phyloP scores from a whole-genome alignment of 2,113 vertebrate genomes.

The Neodontobutis hainanensis region DNA sequence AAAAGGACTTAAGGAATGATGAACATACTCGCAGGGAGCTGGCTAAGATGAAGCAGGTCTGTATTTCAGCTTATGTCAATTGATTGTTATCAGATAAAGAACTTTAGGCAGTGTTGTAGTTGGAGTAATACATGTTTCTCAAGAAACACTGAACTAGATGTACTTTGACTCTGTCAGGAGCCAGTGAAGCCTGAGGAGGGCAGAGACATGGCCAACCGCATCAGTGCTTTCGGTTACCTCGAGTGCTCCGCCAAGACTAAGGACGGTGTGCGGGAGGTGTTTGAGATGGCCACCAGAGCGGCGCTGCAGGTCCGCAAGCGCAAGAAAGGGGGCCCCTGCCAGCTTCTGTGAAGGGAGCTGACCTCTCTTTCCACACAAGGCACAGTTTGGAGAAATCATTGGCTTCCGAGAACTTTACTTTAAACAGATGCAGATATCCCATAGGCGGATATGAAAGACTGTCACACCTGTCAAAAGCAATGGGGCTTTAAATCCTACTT shows the following conservation, averaged over 20 bases:
- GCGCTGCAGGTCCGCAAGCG: constrained; percentile 96
- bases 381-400: constrained; percentile 58
- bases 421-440: constrained; percentile 54
- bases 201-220: constrained; percentile 96
- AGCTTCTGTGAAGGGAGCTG: constrained; percentile 83
- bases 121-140: too few species aligned
- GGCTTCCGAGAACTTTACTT: constrained; percentile 71
- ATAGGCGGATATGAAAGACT: constrained; percentile 67
- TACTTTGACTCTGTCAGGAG: constrained; percentile 82
- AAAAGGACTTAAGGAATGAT: constrained; percentile 95
- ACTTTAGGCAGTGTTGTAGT: too few species aligned
- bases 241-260: too few species aligned
- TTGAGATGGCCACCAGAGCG: too few species aligned
- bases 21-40: constrained; percentile 94
- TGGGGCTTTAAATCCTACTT: constrained; percentile 33
- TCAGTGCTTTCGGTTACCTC: constrained; percentile 95
- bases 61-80: not conserved
- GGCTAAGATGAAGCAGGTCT: constrained; percentile 97
- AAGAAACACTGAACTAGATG: not conserved
- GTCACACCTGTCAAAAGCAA: constrained; percentile 65
- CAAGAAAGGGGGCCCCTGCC: constrained; percentile 87
- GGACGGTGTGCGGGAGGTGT: too few species aligned
- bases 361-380: constrained; percentile 27
- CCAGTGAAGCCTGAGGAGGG: constrained; percentile 94
- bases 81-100: not conserved